Evolutionary conservation across 2,888 invertebrate species (phyloP), one percentile per base, ranked within the genome.

Genomic region (Tyria jacobaeae): DNA sequence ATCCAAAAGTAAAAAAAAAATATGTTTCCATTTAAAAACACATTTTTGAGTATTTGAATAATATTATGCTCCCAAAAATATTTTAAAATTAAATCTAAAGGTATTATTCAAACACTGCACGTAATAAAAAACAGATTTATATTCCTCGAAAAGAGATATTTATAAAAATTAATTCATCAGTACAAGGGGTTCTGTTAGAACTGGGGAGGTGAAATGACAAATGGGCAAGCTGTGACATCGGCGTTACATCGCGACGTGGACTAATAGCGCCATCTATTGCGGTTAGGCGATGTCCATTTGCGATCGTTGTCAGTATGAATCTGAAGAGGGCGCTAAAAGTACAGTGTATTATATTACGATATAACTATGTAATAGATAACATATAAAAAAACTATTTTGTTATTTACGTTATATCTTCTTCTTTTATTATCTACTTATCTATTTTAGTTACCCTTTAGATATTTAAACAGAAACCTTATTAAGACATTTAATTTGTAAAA

Each of bases 181-280:
- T 60, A 82, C 76, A 79, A 78, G 78, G 80, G 82, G 79, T 76
- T 49, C 67, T 58, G 67, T 65, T 73, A 75, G 66, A 69, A 56
- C 71, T 75, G 76, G 76, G 75, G 85, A 79, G 79, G 73, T 75
- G 14, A 74, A 81, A 80, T 89, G 89, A 91, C 79, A 89, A 89
- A 91, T 90, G 84, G 83, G 81, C 89, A 88, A 87, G 87, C 87
- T 89, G 86, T 82, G 87, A 87, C 89, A 80, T 86, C 76, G 81
- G 78, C 80, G 67, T 66, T 71, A 81, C 79, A 85, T 84, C 81
- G 79, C 79, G 91, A 90, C 91, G 75, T 24, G 66, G 76, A 92
- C 89, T 91, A 91, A 91, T 91, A 76, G 83, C 89, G 92, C 88
- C 93, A 93, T 92, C 93, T 93, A 88, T 93, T 83, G 84, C 76